These are phyloP conservation scores for Fregata magnificens DNA, from an alignment of 2,113 vertebrate species.

Conservation along the genomic window DNA sequence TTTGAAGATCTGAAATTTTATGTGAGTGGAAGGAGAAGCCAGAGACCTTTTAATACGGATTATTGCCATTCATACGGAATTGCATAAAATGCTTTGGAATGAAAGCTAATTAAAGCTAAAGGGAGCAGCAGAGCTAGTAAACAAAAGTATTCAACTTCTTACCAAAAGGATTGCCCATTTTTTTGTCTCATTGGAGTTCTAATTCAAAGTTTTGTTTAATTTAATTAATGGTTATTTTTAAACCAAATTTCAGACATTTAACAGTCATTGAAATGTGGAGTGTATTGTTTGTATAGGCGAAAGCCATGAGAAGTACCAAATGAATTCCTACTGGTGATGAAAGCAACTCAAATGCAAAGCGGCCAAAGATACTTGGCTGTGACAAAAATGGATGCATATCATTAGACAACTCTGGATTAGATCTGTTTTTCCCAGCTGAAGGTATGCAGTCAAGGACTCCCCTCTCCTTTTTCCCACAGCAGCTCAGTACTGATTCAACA, in stretches of 20 bases:
- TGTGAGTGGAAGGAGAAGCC: neutral
- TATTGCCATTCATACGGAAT: neutral
- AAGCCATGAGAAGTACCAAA: neutral
- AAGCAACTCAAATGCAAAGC: neutral
- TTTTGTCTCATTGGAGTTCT: neutral
- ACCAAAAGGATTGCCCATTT: neutral
- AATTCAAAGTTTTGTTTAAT: neutral
- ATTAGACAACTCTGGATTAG: neutral
- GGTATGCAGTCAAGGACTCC: neutral
- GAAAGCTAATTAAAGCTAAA: neutral
- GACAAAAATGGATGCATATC: neutral
- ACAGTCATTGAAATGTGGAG: neutral
- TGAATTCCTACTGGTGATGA: neutral
- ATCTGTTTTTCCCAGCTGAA: neutral
- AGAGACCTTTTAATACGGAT: neutral
- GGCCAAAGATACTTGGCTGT: neutral
- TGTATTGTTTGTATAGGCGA: neutral
- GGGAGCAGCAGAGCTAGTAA: neutral
- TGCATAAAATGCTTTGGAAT: neutral
- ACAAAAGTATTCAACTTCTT: neutral
- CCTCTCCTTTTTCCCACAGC: neutral
- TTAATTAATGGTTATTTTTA: neutral
- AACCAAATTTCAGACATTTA: neutral
- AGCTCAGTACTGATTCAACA: neutral
- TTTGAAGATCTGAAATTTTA: neutral